Percentiles rank a stretch among this genome's conserved stretches.
These are phyloP conservation scores for Dendrolimus pini DNA, from an alignment of 2,888 invertebrate genomes.

Conservation along the genomic window DNA sequence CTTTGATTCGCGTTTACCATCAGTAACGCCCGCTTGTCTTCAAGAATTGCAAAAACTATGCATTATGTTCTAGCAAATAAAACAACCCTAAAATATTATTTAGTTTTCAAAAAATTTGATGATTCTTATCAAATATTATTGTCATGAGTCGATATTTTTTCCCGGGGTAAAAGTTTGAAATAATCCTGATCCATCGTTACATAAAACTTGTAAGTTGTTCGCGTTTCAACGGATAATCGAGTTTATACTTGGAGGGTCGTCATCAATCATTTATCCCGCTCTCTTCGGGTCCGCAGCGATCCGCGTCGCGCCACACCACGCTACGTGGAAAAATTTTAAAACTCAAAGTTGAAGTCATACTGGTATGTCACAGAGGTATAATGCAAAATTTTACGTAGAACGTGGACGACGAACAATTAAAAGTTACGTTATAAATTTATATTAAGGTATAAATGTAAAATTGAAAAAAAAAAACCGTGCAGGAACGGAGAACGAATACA, in stretches of 20 bases:
- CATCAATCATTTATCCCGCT: constrained; percentile 74
- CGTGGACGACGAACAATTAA: no score
- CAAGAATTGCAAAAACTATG: no score
- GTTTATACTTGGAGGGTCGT: constrained; percentile 73
- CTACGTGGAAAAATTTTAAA: constrained; percentile 70
- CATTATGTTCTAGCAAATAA: no score
- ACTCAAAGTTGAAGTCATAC: constrained; percentile 9
- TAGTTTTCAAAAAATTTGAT: no score
- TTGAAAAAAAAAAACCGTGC: no score
- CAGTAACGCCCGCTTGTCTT: no score
- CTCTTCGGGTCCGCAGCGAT: constrained; percentile 41
- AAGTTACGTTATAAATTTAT: no score
- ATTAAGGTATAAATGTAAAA: no score
- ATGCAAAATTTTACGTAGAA: constrained; percentile 1
- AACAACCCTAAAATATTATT: no score
- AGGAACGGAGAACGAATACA: no score
- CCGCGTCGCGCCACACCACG: constrained; percentile 35
- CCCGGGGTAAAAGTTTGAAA: constrained; percentile 55
- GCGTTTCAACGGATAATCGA: constrained; percentile 75
- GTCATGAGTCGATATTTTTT: constrained; percentile 67
- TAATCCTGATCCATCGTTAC: constrained; percentile 76
- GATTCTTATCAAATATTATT: constrained; percentile 69
- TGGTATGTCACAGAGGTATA: not conserved
- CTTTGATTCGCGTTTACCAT: no score
- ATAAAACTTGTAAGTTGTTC: constrained; percentile 76